Evolutionary conservation across 2,888 invertebrate genomes (phyloP).

Genomic region (Congeria kusceri): DNA sequence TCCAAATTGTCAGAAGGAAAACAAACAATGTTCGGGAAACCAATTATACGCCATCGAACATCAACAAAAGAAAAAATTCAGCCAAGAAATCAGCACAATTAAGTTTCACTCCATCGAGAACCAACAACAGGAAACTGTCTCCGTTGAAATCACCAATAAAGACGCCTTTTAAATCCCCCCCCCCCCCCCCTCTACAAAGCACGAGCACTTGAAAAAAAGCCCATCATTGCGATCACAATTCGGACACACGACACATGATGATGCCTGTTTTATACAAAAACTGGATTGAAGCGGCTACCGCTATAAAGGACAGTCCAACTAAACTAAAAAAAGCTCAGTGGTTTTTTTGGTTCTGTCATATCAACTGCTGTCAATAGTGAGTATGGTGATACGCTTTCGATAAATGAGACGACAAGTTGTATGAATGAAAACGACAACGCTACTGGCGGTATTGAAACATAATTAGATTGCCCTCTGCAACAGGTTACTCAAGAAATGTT

Average conservation of each 20-base stretch:
- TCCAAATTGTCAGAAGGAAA: too few species aligned
- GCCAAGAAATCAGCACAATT: too few species aligned
- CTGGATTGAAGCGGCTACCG: too few species aligned
- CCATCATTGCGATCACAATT: neutral
- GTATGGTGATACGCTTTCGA: neutral
- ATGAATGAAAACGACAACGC: neutral
- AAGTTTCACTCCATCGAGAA: neutral
- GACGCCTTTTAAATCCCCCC: conserved; percentile 8
- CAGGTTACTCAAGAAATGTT: conserved; percentile 6
- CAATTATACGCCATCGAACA: too few species aligned
- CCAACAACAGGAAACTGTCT: conserved; percentile 1
- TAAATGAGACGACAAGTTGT: neutral
- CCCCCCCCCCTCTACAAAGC: conserved; percentile 2
- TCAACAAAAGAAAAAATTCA: too few species aligned
- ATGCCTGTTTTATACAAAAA: neutral
- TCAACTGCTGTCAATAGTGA: too few species aligned
- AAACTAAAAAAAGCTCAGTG: too few species aligned
- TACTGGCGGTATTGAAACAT: neutral
- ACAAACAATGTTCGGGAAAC: too few species aligned
- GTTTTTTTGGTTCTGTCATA: too few species aligned
- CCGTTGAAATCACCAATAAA: conserved; percentile 6
- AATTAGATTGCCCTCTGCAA: neutral
- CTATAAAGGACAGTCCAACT: neutral
- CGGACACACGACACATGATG: neutral
- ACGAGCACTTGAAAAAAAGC: neutral